Evolutionary conservation across 2,888 invertebrate genomes (phyloP).

Genomic region (Schizotus pectinicornis): DNA sequence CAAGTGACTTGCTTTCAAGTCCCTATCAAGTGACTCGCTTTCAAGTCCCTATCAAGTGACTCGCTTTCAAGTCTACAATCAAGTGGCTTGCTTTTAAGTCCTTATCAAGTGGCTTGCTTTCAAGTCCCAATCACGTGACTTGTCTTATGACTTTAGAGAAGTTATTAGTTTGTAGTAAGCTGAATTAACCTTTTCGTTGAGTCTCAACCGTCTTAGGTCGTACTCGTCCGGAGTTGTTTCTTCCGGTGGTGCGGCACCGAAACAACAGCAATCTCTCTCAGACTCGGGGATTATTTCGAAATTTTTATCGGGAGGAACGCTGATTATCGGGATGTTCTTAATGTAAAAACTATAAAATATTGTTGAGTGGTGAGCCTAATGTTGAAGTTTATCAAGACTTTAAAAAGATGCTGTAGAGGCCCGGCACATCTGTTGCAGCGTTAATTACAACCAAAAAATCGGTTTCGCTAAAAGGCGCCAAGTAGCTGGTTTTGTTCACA

Average conservation of each 20-base stretch:
- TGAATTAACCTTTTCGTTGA: neutral
- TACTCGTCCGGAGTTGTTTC: neutral
- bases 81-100: neutral
- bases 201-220: neutral
- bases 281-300: too few species aligned
- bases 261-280: constrained; percentile 34
- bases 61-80: too few species aligned
- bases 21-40: neutral
- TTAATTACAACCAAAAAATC: constrained; percentile 47
- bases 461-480: constrained; percentile 45
- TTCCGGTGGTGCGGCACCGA: neutral
- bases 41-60: too few species aligned
- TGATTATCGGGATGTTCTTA: constrained; percentile 52
- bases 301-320: constrained; percentile 33
- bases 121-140: neutral
- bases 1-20: neutral
- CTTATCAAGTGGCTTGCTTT: too few species aligned
- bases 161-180: neutral
- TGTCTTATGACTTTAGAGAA: too few species aligned
- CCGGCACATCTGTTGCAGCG: constrained; percentile 37
- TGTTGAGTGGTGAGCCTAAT: neutral
- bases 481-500: constrained; percentile 38
- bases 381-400: constrained; percentile 38
- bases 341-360: constrained; percentile 49
- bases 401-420: constrained; percentile 49